Evolutionary conservation across 2,113 vertebrate genomes (phyloP).

Genomic region (Brachyhypopomus gauderio): DNA sequence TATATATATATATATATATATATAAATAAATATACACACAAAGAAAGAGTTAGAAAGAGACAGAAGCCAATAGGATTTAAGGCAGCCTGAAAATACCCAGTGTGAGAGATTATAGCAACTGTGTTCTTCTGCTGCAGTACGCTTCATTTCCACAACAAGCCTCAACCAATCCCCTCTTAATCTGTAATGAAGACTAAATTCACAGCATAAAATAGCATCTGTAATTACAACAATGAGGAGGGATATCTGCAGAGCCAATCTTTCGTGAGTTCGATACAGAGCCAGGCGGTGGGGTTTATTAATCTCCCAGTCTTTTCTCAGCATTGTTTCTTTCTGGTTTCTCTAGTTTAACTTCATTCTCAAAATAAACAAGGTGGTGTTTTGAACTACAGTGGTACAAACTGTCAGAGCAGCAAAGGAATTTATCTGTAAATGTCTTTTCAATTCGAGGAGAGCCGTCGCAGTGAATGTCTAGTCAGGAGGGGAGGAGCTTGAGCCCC

Average conservation of each 20-base stretch:
- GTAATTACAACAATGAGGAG: constrained; percentile 73
- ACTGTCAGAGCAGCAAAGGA: constrained; percentile 71
- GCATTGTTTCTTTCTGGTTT: constrained; percentile 61
- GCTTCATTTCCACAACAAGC: constrained; percentile 62
- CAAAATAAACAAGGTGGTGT: constrained; percentile 75
- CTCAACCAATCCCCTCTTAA: constrained; percentile 72
- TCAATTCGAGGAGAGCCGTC: constrained; percentile 76
- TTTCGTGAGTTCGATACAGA: constrained; percentile 67
- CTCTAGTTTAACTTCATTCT: constrained; percentile 60
- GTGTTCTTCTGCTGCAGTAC: constrained; percentile 45
- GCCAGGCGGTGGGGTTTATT: constrained; percentile 65
- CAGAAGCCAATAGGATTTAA: constrained; percentile 28
- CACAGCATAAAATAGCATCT: constrained; percentile 71
- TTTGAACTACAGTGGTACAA: constrained; percentile 72
- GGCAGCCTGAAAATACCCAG: constrained; percentile 40
- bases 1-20: constrained; percentile 35
- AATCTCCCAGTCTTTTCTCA: constrained; percentile 70
- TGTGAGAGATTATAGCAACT: constrained; percentile 45
- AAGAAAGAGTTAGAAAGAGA: not conserved
- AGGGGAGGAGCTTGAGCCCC: constrained; percentile 75
- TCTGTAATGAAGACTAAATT: constrained; percentile 72
- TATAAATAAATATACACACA: constrained; percentile 30
- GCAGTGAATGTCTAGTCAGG: constrained; percentile 76
- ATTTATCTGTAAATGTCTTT: constrained; percentile 81
- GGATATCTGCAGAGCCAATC: constrained; percentile 67